These are phyloP conservation scores for Hyaena hyaena DNA, from an alignment of 2,113 vertebrate species.

Conservation along the genomic window DNA sequence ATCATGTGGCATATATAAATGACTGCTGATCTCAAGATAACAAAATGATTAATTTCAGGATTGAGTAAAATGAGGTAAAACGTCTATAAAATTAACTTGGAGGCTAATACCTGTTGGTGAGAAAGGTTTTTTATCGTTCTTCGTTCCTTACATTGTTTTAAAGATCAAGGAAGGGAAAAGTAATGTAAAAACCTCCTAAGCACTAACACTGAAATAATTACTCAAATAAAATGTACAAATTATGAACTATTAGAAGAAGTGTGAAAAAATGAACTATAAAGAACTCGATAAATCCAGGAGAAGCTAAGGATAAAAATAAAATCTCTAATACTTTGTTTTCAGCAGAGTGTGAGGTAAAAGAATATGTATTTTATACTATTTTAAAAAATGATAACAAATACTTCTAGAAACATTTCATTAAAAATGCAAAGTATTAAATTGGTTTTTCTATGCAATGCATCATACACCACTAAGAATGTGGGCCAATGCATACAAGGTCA, in stretches of 20 bases:
- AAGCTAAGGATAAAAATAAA: not conserved
- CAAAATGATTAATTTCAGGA: not conserved
- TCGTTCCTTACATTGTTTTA: not conserved
- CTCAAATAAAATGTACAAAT: not conserved
- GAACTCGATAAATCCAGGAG: not conserved
- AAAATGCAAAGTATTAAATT: not conserved
- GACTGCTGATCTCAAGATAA: not conserved
- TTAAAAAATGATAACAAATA: not conserved
- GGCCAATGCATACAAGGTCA: accelerated
- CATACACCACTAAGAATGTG: not conserved
- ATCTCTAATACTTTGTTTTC: not conserved
- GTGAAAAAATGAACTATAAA: not conserved
- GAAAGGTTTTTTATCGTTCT: not conserved
- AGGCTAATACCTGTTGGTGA: not conserved
- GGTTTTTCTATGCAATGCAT: not conserved
- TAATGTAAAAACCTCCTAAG: not conserved
- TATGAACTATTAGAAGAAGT: not conserved
- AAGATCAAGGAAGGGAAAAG: not conserved
- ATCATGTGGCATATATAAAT: not conserved
- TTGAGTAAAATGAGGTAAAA: not conserved
- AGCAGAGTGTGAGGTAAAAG: not conserved
- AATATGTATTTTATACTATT: not conserved
- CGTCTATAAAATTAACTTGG: not conserved
- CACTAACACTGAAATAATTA: not conserved
- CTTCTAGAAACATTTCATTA: not conserved